These are phyloP conservation scores for Albula glossodonta DNA, from an alignment of 2,113 vertebrate species.

Conservation along the genomic window DNA sequence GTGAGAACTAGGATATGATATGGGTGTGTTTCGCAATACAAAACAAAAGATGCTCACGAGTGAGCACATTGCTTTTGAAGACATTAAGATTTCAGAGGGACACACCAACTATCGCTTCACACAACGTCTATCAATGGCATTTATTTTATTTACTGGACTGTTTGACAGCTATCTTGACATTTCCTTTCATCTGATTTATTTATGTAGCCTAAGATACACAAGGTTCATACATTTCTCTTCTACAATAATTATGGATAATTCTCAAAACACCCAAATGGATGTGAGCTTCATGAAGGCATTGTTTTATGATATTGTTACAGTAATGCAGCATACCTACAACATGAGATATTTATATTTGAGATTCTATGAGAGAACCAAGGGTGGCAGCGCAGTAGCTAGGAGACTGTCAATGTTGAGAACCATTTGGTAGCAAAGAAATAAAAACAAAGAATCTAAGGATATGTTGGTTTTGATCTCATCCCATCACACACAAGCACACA, in stretches of 20 bases:
- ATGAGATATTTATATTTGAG: neutral
- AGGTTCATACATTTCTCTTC: neutral
- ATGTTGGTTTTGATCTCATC: neutral
- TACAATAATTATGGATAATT: neutral
- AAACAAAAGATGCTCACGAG: too few species aligned
- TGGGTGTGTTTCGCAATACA: neutral
- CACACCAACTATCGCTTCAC: neutral
- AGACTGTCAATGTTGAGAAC: neutral
- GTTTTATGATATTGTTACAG: neutral
- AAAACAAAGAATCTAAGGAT: neutral
- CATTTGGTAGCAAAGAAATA: neutral
- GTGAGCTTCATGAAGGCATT: neutral
- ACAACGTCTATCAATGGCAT: neutral
- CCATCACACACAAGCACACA: neutral
- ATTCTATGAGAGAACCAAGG: neutral
- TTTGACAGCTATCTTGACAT: neutral
- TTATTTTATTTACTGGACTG: neutral
- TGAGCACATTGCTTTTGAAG: neutral
- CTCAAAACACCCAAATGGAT: neutral
- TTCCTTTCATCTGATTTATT: neutral
- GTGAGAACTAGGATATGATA: too few species aligned
- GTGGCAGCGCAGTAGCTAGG: neutral
- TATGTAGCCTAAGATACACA: neutral
- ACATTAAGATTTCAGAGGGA: neutral
- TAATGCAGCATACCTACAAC: neutral